These are phyloP conservation scores for Myiagra hebetior DNA, from an alignment of 2,113 vertebrate species.

Conservation along the genomic window DNA sequence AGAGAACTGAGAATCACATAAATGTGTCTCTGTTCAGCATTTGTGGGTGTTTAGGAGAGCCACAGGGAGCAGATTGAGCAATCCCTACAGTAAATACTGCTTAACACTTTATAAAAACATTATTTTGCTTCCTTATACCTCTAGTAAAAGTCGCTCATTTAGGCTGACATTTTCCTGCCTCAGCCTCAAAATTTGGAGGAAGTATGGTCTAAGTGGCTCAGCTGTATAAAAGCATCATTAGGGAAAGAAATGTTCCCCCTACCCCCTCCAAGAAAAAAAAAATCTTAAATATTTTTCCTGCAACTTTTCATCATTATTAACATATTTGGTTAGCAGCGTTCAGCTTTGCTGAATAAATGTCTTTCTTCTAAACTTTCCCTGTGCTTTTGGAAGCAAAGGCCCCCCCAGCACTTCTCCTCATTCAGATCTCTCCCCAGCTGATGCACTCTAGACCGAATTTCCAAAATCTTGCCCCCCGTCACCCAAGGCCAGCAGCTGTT, in stretches of 20 bases:
- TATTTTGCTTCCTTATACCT: not conserved
- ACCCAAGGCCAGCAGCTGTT: not conserved
- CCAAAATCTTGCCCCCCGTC: not conserved
- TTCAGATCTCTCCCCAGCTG: not conserved
- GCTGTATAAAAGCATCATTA: not conserved
- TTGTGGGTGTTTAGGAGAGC: not conserved
- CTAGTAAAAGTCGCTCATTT: not conserved
- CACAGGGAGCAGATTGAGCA: not conserved
- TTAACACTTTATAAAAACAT: not conserved
- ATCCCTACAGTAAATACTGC: not conserved
- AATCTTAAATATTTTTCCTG: not conserved
- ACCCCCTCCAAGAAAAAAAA: not conserved
- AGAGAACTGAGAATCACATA: not conserved
- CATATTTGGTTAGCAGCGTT: not conserved
- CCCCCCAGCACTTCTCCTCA: not conserved
- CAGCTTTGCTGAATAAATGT: not conserved
- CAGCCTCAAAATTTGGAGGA: not conserved
- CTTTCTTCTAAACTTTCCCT: not conserved
- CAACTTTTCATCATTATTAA: not conserved
- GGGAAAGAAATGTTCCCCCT: not conserved
- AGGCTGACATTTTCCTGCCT: not conserved
- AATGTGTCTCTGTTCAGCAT: not conserved
- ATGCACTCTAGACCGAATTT: fast-evolving
- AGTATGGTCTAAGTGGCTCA: not conserved
- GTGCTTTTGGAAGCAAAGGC: not conserved